Base-by-base conservation (phyloP, 2,113 vertebrate genomes). In the Brachypodius melanocephalos region DNA sequence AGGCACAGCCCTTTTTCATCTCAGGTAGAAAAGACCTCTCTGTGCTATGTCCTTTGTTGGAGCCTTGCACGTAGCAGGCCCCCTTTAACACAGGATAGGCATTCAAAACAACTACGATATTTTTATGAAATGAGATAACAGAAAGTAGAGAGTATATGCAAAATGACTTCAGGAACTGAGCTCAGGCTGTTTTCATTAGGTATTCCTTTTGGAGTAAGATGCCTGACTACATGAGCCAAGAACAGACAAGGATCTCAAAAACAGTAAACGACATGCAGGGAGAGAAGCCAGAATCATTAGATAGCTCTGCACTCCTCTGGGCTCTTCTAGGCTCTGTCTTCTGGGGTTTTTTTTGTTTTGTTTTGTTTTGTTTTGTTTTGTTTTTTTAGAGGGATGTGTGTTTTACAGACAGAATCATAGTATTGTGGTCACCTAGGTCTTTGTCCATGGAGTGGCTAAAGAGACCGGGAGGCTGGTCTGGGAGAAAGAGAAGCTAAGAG, bases 31-130 rank as follows among this genome's bases (percentile, higher is more conserved):
- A 66, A 69, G 38, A 84, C 9, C 26, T 58, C 26, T 49, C 49
- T 68, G 14, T 61, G 8, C 48, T 36, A 6, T 29, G 17, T 31
- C 28, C 22, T 81, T 81, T 65, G n/a, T 29, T 2, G 2, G 45
- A 83, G 24, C 7, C 61, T n/a, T 66, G 54, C 36, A 46, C 0
- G 0, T 32, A 84, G 25, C 54, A 52, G 68, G 20, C 4, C 8
- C 24, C 4, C 14, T 74, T 74, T 38, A 62, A 84, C 9, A 31
- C 22, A 69, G 29, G 43, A 14, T 1, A 66, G 55, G 15, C 3
- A 6, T 19, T 36, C 32, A 67, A 62, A 86, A 80, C 54, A 65
- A 43, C 4, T 24, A 34, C 9, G 2, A 43, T 36, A 4, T 25
- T 58, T 93, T 74, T 85, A 54, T 38, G 46, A 34, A 74, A 62